phyloP scores from a whole-genome alignment of 2,888 invertebrate species.

The Cabera pusaria region DNA sequence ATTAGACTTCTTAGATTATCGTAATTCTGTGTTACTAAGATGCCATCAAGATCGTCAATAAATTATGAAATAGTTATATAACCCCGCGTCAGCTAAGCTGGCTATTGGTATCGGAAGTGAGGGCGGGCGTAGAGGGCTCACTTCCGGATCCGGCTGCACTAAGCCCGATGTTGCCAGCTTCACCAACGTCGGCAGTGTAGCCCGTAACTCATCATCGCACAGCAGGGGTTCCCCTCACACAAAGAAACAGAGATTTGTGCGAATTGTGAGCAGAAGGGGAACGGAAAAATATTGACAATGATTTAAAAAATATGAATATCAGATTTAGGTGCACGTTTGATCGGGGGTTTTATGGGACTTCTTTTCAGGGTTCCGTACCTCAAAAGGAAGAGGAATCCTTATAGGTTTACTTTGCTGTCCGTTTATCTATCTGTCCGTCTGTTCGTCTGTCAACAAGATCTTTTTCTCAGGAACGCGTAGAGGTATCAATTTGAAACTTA shows the following conservation, averaged over 20 bases:
- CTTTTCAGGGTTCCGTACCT: too few species aligned
- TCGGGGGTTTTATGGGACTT: too few species aligned
- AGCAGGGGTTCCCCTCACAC: slow-evolving; percentile 62
- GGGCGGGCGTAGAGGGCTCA: slow-evolving; percentile 68
- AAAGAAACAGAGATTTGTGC: slow-evolving; percentile 78
- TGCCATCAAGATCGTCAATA: slow-evolving; percentile 55
- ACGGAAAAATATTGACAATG: slow-evolving; percentile 40
- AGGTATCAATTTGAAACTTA: too few species aligned
- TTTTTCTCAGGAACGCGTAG: too few species aligned
- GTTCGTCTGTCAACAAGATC: too few species aligned
- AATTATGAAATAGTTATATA: slow-evolving; percentile 63
- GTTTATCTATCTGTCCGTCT: too few species aligned
- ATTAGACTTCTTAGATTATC: too few species aligned
- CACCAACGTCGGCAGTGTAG: slow-evolving; percentile 34
- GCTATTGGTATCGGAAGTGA: slow-evolving; percentile 77
- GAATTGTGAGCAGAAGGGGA: slow-evolving; percentile 71
- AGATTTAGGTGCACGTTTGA: too few species aligned
- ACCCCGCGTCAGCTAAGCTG: slow-evolving; percentile 57
- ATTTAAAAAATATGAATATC: slow-evolving; percentile 19
- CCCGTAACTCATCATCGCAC: slow-evolving; percentile 80
- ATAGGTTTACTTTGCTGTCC: too few species aligned
- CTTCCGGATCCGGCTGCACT: slow-evolving; percentile 63
- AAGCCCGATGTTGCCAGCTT: slow-evolving; percentile 32
- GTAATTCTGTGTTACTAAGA: too few species aligned
- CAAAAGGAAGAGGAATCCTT: too few species aligned